Conservation (phyloP, 2,888 invertebrate genomes). For the Hydriomena furcata region DNA sequence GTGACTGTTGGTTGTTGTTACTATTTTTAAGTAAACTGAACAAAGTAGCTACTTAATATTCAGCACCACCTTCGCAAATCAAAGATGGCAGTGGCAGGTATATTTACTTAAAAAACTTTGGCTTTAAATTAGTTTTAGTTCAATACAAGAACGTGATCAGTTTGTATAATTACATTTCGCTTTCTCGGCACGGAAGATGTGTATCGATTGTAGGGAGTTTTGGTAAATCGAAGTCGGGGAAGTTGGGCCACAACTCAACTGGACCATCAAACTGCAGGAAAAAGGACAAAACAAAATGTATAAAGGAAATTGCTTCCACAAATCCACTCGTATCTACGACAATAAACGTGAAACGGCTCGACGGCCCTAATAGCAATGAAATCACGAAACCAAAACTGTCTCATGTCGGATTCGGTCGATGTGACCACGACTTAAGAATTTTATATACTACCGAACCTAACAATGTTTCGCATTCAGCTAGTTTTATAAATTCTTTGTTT, state of each 20-base stretch:
- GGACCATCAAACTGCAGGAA: conserved; percentile 81
- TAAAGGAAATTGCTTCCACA: conserved; percentile 84
- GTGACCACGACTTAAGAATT: conserved; percentile 59
- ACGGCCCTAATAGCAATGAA: conserved; percentile 82
- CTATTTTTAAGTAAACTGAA: not conserved
- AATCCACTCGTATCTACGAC: conserved; percentile 83
- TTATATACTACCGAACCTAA: conserved; percentile 52
- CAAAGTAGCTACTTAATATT: conserved; percentile 4
- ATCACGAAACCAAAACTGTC: conserved; percentile 83
- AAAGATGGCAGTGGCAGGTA: conserved; percentile 27
- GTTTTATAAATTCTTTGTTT: not conserved
- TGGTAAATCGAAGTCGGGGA: conserved; percentile 76
- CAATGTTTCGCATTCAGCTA: conserved; percentile 41
- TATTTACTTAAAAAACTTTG: conserved; percentile 53
- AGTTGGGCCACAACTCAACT: conserved; percentile 74
- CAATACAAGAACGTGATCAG: conserved; percentile 70
- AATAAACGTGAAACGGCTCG: conserved; percentile 79
- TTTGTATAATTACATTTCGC: conserved; percentile 73
- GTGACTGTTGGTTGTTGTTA: no score
- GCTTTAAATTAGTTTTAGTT: conserved; percentile 76
- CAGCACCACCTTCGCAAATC: conserved; percentile 24
- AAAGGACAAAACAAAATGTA: conserved; percentile 84
- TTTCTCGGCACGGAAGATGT: conserved; percentile 62
- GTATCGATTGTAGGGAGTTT: conserved; percentile 67
- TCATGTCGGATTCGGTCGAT: conserved; percentile 62